Evolutionary conservation across 2,113 vertebrate genomes (phyloP).

Genomic region (Peromyscus leucopus): DNA sequence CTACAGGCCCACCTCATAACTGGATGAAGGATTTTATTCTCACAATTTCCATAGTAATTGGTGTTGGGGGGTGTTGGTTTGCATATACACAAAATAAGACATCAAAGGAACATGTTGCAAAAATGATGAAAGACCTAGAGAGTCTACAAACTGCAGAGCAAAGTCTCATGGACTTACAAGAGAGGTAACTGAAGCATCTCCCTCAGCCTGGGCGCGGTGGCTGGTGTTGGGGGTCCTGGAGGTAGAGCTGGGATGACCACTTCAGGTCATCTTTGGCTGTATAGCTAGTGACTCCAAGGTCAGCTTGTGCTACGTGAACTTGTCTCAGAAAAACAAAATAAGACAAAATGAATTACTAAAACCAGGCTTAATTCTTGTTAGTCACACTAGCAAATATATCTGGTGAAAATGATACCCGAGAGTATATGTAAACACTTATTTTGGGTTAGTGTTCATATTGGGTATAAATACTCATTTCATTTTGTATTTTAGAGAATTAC

Average conservation of each 20-base stretch:
- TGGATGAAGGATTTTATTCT: slow-evolving; percentile 99
- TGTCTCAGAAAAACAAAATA: neutral
- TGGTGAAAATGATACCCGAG: slow-evolving; percentile 5
- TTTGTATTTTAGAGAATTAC: slow-evolving; percentile 42
- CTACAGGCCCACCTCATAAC: slow-evolving; percentile 95
- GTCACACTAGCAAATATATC: neutral
- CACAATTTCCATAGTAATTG: slow-evolving; percentile 97
- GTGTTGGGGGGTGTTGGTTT: slow-evolving; percentile 99
- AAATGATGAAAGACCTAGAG: slow-evolving; percentile 99
- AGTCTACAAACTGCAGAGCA: slow-evolving; percentile 97
- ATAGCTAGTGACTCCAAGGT: neutral
- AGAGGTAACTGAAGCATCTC: slow-evolving; percentile 90
- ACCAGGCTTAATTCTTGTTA: neutral
- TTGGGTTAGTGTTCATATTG: slow-evolving; percentile 5
- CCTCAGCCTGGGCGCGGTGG: neutral
- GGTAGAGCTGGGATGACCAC: no score
- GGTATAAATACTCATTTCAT: neutral
- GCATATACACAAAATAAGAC: slow-evolving; percentile 98
- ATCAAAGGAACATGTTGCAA: slow-evolving; percentile 96
- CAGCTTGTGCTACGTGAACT: neutral
- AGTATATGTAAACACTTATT: neutral
- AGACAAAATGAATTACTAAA: neutral
- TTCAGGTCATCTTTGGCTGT: neutral
- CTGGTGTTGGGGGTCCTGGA: neutral
- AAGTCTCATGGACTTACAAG: slow-evolving; percentile 96